Base-by-base conservation (phyloP, 2,888 invertebrate genomes). In the Orthonevra nobilis region DNA sequence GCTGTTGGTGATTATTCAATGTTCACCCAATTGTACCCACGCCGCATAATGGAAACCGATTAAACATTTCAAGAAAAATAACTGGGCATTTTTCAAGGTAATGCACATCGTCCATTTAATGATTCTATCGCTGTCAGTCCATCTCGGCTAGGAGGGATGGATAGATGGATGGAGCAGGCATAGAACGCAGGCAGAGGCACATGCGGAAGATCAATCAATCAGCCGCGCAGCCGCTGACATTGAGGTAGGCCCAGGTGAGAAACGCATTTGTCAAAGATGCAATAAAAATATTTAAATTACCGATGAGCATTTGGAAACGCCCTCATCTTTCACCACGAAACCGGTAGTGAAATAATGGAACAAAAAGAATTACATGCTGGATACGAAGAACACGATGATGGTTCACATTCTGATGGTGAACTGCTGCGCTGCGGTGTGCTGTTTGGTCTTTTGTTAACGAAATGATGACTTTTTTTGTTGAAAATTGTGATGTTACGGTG, bases 171-270 rank as follows among this genome's bases (percentile, higher is more conserved):
- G 38, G 10, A 52, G 28, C 20, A 23, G 15, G 23, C 1, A 34
- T n/a, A 23, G 23, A 23, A 23, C 23, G 23, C 5, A 23, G 3
- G 5, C 23, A 23, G 23, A 23, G 5, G 44, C 52, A 28, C 23
- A 68, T 74, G 72, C 56, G 64, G 73, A 19, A 54, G 74, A 74
- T 61, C 74, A 68, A 74, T 74, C 74, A 74, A 74, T 74, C 74
- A 74, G 46, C 36, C 52, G 52, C n/a, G 46, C 20, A 74, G 52
- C 73, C 50, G 74, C 74, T 74, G 74, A 74, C 74, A 74, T 74
- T 74, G 68, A 74, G 74, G 74, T 68, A 74, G 74, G 74, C 68
- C 68, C 74, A 74, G 74, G 74, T 74, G 74, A 74, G 68, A 74
- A 74, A 68, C 60, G 14, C 74, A 74, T 74, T 74, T 74, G 74